Conservation (phyloP, 2,888 invertebrate genomes). For the Halocaridina rubra region DNA sequence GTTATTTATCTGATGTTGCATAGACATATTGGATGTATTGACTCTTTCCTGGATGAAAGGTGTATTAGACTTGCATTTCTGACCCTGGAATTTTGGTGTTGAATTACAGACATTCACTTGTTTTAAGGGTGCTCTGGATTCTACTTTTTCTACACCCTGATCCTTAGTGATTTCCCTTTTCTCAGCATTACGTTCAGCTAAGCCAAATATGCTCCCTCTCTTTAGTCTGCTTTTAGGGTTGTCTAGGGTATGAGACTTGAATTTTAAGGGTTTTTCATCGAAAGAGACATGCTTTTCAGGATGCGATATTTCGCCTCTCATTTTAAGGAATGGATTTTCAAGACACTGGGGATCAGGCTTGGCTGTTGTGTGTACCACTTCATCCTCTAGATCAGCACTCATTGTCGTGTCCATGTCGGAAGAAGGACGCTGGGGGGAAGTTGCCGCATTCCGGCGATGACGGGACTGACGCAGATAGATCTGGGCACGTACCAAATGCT, state of each 20-base stretch:
- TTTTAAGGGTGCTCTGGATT: neutral
- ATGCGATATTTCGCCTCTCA: constrained; percentile 18
- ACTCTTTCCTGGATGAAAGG: neutral
- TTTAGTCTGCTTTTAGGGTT: constrained; percentile 52
- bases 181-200: constrained; percentile 23
- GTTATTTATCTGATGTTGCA: neutral
- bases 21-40: neutral
- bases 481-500: constrained; percentile 68
- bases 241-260: constrained; percentile 45
- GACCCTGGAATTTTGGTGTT: neutral
- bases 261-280: constrained; percentile 6
- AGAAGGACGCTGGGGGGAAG: constrained; percentile 32
- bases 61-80: neutral
- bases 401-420: constrained; percentile 68
- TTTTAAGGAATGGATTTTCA: constrained; percentile 45
- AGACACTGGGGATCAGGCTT: constrained; percentile 67
- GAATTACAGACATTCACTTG: neutral
- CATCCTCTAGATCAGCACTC: constrained; percentile 70
- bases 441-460: constrained; percentile 28
- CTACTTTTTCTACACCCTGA: neutral
- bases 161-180: neutral
- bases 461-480: constrained; percentile 68
- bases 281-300: constrained; percentile 35
- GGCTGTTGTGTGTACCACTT: constrained; percentile 68
- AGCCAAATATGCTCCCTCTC: constrained; percentile 34